Base-by-base conservation (phyloP, 2,888 invertebrate species). In the Abrostola tripartita region DNA sequence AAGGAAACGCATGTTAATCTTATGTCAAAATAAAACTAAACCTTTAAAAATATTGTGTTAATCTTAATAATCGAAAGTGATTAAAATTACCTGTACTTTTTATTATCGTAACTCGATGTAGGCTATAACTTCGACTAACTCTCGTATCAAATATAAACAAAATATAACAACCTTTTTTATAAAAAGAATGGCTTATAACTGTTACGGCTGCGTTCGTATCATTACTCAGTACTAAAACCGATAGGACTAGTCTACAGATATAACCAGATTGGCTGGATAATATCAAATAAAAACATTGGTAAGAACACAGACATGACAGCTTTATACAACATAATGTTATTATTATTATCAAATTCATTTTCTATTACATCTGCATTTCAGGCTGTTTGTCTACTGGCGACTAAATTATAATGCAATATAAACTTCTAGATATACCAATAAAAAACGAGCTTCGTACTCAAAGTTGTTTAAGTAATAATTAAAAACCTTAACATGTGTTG, bases 101-200 rank as follows among this genome's bases (percentile, higher is more conserved):
- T 91, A 92, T 92, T 92, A 93, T 93, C 90, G 85, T 88, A 89
- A 87, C 85, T 93, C 93, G 93, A 93, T 93, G 93, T 92, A 90
- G 87, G 84, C 89, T 90, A 88, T 80, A 87, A 84, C 81, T 85
- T 86, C 83, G 81, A 87, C 90, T 91, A 89, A 86, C 82, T 85
- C 81, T 86, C 83, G 85, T 91, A 91, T 90, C 88, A 91, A 91
- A 90, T 89, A 88, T 91, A 88, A 89, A 89, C 86, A 90, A 90
- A 90, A 86, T 89, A 88, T 87, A 87, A 85, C 84, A 85, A 86
- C 83, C 75, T 82, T 86, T 84, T 86, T 84, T 73, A 76, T 77
- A 78, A 83, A 86, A 81, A 83, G 82, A 84, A 85, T 84, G 83
- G 86, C 84, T 82, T 74, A 52, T 65, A 77, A 81, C 84, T 84